Base-by-base conservation (phyloP, 1,140 invertebrate genomes). In the Cheumatopsyche charites region DNA sequence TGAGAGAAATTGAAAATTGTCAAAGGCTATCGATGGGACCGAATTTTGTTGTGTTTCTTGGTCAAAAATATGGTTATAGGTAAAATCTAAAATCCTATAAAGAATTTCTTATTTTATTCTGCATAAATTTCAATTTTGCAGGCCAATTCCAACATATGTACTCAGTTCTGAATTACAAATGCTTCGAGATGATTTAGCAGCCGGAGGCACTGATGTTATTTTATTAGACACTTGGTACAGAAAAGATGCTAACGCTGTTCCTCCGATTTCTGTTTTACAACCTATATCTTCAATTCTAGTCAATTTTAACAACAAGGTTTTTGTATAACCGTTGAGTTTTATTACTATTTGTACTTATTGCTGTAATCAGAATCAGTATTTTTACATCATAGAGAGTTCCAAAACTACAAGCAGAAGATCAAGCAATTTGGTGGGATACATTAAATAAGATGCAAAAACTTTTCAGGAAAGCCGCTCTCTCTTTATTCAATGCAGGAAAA, bases 1-100 rank as follows among this genome's bases (percentile, higher is more conserved):
- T 99, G 94, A 90, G 94, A 73, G 97, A 98, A 86, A 98, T 99
- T 70, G 91, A 94, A 81, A 98, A 98, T 83, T 99, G 97, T 81
- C 97, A 98, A 82, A 86, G 96, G 13, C 83, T 99, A 0, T 98
- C 96, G 0, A 97, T 98, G 92, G 97, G 97, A 0, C 96, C 97
- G 0, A 99, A 98, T 81, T 99, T 99, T 83, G 96, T 99, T 87
- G 95, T 97, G 19, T 98, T 99, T 79, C 84, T 98, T 0, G 97
- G 97, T 0, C 97, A 99, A 84, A 99, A 99, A 81, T 99, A 99
- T 81, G 97, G 97, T 3, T 99, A 98, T 79, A 87, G 83, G 83
- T 83, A 73, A 61, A 72, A 42, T 6, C 23, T 23, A 21, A 61
- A 12, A 61, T 19, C 12, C 5, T 12, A 5, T 19, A 19, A 4